Conservation (phyloP, 2,797 vertebrate genomes). For the Poecile montanus region DNA sequence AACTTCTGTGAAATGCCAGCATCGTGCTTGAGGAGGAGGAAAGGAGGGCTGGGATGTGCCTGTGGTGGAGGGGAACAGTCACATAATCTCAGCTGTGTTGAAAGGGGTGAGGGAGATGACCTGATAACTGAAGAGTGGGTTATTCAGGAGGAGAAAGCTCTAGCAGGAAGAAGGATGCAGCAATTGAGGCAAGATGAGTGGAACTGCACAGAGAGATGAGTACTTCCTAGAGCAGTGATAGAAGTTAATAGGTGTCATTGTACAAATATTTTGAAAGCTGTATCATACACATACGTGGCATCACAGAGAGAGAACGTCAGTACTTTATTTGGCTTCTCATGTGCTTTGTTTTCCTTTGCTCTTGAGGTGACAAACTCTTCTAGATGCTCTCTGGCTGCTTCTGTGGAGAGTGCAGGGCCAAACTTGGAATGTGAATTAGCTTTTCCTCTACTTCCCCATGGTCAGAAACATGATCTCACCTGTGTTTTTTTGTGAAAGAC, state of each 20-base stretch:
- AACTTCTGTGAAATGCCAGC: slow-evolving; percentile 63
- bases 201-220: not conserved
- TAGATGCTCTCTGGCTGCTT: not conserved
- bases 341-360: not conserved
- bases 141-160: slow-evolving; percentile 5
- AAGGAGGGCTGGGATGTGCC: not conserved
- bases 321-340: not conserved
- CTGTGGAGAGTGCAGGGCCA: not conserved
- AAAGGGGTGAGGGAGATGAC: not conserved
- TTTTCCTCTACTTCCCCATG: not conserved
- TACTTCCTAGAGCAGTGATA: not conserved
- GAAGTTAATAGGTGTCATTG: slow-evolving; percentile 11
- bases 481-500: not conserved
- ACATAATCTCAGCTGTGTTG: not conserved
- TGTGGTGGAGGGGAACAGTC: not conserved
- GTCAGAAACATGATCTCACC: not conserved
- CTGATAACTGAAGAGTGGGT: not conserved
- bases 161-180: not conserved
- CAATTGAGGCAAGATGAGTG: not conserved
- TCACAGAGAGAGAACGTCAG: not conserved
- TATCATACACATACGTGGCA: not conserved
- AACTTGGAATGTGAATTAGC: not conserved
- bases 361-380: not conserved
- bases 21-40: slow-evolving; percentile 59
- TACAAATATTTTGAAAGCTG: not conserved